Conservation (phyloP, 1,140 invertebrate species). For the Venturia canescens region DNA sequence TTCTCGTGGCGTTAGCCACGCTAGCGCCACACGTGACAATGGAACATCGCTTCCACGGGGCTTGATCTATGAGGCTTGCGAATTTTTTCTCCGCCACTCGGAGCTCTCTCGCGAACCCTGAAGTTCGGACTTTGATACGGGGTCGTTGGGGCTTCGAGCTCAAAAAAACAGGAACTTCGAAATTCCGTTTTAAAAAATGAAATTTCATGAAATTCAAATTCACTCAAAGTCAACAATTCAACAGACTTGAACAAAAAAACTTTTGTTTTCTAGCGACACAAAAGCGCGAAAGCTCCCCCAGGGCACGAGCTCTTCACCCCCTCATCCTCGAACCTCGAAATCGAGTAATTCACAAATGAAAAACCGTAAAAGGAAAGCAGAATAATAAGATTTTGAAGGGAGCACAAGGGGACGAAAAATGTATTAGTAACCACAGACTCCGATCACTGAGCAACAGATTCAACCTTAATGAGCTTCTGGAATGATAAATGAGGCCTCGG, state of each 20-base stretch:
- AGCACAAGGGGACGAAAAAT: neutral
- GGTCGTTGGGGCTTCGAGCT: neutral
- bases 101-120: slow-evolving; percentile 1
- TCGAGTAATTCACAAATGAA: slow-evolving; percentile 14
- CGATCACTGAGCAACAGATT: slow-evolving; percentile 74
- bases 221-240: neutral
- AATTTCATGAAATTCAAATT: neutral
- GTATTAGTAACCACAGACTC: slow-evolving; percentile 17
- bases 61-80: slow-evolving; percentile 25
- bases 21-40: slow-evolving; percentile 22
- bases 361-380: slow-evolving; percentile 64
- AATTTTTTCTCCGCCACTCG: slow-evolving; percentile 5
- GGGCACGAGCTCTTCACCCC: neutral
- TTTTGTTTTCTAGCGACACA: neutral
- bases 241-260: neutral
- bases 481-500: slow-evolving; percentile 74
- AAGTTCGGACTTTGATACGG: neutral
- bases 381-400: slow-evolving; percentile 69
- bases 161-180: neutral
- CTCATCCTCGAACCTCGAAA: neutral
- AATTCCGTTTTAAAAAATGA: no score
- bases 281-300: neutral
- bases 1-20: neutral
- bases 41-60: slow-evolving; percentile 23
- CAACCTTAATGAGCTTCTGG: slow-evolving; percentile 73